Percentiles rank a stretch among this genome's conserved stretches.
phyloP scores from a whole-genome alignment of 2,113 vertebrate genomes.

The Grammomys dolichurus region DNA sequence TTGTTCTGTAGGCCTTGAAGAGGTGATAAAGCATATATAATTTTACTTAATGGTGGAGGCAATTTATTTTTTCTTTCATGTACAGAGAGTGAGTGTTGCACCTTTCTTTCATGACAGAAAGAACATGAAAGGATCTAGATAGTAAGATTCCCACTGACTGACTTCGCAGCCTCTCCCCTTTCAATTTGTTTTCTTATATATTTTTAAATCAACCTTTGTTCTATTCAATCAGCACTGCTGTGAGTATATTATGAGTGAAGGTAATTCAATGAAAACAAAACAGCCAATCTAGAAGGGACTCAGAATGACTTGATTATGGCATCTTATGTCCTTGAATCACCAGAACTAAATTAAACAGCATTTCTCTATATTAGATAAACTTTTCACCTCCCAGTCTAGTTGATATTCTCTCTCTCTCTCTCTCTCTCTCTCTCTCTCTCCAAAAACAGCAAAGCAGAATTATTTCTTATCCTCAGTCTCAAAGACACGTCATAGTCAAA shows the following conservation, averaged over 20 bases:
- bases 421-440: not conserved
- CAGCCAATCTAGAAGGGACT: not conserved
- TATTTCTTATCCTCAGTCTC: not conserved
- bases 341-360: not conserved
- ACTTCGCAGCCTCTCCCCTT: slow-evolving; percentile 12
- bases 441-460: slow-evolving; percentile 19
- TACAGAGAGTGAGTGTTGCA: not conserved
- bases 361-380: slow-evolving; percentile 28
- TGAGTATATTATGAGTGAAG: slow-evolving; percentile 38
- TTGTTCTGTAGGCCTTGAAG: slow-evolving; percentile 31
- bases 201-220: slow-evolving; percentile 43
- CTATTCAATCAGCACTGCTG: not conserved
- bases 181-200: slow-evolving; percentile 21
- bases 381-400: not conserved
- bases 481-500: not conserved
- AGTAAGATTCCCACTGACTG: not conserved
- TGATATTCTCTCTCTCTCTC: not conserved
- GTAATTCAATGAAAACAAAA: slow-evolving; percentile 14
- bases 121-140: not conserved
- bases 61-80: not conserved
- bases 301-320: not conserved
- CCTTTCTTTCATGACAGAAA: not conserved
- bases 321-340: not conserved
- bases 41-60: not conserved
- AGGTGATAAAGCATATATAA: not conserved